Conservation (phyloP, 2,888 invertebrate species). For the Rhamnusium bicolor region DNA sequence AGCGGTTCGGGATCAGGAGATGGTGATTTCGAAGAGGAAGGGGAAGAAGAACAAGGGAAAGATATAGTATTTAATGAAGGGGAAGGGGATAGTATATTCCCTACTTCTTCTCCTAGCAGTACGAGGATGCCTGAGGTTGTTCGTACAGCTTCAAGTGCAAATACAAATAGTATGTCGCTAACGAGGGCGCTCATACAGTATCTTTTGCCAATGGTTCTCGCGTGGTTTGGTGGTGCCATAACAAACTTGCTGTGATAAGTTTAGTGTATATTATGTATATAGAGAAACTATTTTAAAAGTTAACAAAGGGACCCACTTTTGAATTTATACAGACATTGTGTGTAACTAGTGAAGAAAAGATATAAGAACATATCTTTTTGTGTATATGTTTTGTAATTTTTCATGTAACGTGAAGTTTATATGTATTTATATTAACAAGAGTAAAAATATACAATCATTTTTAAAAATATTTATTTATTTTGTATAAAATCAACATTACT, state of each 20-base stretch:
- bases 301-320: constrained; percentile 46
- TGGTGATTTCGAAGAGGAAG: constrained; percentile 59
- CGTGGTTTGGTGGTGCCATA: constrained; percentile 89
- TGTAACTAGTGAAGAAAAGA: constrained; percentile 15
- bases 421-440: constrained; percentile 54
- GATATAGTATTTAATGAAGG: constrained; percentile 28
- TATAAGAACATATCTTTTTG: constrained; percentile 36
- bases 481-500: constrained; percentile 44
- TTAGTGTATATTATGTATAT: constrained; percentile 46
- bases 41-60: constrained; percentile 33
- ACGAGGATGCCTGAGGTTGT: constrained; percentile 59
- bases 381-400: constrained; percentile 54
- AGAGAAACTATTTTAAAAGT: constrained; percentile 37
- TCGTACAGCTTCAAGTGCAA: constrained; percentile 41
- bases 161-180: constrained; percentile 67
- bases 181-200: constrained; percentile 81
- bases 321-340: constrained; percentile 40
- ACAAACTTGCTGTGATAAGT: constrained; percentile 86
- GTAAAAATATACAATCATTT: constrained; percentile 48
- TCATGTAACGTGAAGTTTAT: constrained; percentile 54
- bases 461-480: constrained; percentile 47
- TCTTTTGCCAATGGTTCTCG: constrained; percentile 86
- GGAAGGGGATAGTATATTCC: constrained; percentile 31
- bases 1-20: constrained; percentile 68
- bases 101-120: constrained; percentile 51